These are phyloP conservation scores for Syncerus caffer DNA, from an alignment of 2,797 vertebrate genomes.

Conservation along the genomic window DNA sequence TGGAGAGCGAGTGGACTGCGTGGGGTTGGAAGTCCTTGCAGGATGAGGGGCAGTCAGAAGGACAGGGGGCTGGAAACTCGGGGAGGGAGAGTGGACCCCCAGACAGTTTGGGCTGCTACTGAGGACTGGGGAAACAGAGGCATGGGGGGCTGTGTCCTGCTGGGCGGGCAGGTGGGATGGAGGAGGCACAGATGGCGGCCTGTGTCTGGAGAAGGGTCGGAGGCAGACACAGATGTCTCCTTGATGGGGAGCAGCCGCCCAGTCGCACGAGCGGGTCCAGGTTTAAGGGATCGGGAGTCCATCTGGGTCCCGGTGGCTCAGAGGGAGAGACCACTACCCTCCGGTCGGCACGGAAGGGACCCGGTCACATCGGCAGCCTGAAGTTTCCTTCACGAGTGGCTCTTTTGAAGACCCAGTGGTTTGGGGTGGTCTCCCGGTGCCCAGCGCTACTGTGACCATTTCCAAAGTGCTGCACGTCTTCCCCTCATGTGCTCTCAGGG, in stretches of 20 bases:
- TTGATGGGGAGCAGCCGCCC: background rate
- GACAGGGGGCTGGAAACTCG: background rate
- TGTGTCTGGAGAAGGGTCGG: background rate
- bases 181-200: background rate
- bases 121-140: background rate
- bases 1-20: background rate
- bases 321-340: background rate
- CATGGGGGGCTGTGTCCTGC: background rate
- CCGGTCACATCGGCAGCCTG: background rate
- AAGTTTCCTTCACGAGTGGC: background rate
- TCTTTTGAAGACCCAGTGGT: background rate
- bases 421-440: background rate
- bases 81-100: background rate
- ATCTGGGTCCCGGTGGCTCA: background rate
- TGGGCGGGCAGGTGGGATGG: background rate
- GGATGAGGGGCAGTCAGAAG: background rate
- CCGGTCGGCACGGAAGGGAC: background rate
- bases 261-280: background rate
- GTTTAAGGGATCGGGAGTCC: background rate
- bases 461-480: background rate
- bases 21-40: background rate
- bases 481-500: background rate
- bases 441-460: background rate
- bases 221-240: background rate
- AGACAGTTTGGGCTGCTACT: background rate